Percentiles rank a stretch among this genome's conserved stretches.
Conservation (phyloP, 2,888 invertebrate species). For the Drosophila longiperda region DNA sequence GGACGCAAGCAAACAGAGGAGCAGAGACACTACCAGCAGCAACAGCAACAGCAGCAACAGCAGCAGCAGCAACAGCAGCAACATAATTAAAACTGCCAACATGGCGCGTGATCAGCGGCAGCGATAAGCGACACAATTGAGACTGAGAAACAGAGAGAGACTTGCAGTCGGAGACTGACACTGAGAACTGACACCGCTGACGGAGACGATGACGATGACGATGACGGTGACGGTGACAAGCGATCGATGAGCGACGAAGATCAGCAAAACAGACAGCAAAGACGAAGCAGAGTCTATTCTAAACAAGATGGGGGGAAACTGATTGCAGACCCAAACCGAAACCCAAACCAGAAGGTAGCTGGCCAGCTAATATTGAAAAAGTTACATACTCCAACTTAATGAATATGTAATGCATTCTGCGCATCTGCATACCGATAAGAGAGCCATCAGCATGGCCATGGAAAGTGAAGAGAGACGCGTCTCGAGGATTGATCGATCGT, state of each 20-base stretch:
- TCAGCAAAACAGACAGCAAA: neutral
- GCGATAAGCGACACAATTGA: slow-evolving; percentile 61
- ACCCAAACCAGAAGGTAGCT: neutral
- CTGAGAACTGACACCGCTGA: slow-evolving; percentile 25
- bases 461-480: neutral
- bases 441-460: slow-evolving; percentile 42
- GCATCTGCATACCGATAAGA: slow-evolving; percentile 52
- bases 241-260: slow-evolving; percentile 36
- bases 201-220: slow-evolving; percentile 10
- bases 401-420: slow-evolving; percentile 55
- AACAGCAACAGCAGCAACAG: neutral
- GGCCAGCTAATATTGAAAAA: slow-evolving; percentile 44
- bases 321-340: neutral
- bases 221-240: slow-evolving; percentile 27
- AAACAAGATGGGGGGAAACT: neutral
- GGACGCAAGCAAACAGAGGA: slow-evolving; percentile 6
- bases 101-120: slow-evolving; percentile 78
- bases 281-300: neutral
- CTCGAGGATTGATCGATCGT: slow-evolving; percentile 14
- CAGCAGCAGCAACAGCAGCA: slow-evolving; percentile 41
- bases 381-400: slow-evolving; percentile 41
- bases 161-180: slow-evolving; percentile 17
- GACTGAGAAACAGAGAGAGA: slow-evolving; percentile 12
- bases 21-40: neutral
- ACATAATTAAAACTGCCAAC: slow-evolving; percentile 77